Conservation (phyloP, 2,113 vertebrate genomes). For the Oncorhynchus masou region DNA sequence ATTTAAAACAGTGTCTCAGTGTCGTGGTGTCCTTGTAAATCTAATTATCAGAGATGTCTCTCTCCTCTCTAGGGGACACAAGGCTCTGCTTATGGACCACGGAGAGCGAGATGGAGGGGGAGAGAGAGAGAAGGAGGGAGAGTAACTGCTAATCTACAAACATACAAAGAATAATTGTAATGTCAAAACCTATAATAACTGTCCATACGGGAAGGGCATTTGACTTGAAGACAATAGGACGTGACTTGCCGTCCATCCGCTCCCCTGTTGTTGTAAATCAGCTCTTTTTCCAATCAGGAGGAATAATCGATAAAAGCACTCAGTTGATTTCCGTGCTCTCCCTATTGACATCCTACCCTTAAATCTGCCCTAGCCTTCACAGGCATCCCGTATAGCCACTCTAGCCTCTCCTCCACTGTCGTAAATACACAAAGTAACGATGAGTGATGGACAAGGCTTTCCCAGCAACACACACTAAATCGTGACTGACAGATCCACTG, state of each 20-base stretch:
- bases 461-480: not conserved
- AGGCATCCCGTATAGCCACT: no score
- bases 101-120: not conserved
- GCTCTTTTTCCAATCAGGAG: not conserved
- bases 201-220: no score
- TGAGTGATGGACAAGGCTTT: slow-evolving; percentile 15
- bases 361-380: not conserved
- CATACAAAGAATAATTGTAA: no score
- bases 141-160: no score
- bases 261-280: not conserved
- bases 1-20: slow-evolving; percentile 17
- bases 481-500: not conserved
- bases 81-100: not conserved
- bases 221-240: not conserved
- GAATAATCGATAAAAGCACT: slow-evolving; percentile 24
- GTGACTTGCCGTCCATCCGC: not conserved
- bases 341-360: not conserved
- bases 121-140: no score
- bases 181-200: no score
- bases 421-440: slow-evolving; percentile 15
- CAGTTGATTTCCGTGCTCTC: slow-evolving; percentile 6
- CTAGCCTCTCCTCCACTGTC: no score
- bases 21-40: slow-evolving; percentile 45
- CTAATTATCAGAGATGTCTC: slow-evolving; percentile 31
- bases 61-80: slow-evolving; percentile 2